Conservation (phyloP, 1,140 invertebrate species). For the Neodiprion pinetum region DNA sequence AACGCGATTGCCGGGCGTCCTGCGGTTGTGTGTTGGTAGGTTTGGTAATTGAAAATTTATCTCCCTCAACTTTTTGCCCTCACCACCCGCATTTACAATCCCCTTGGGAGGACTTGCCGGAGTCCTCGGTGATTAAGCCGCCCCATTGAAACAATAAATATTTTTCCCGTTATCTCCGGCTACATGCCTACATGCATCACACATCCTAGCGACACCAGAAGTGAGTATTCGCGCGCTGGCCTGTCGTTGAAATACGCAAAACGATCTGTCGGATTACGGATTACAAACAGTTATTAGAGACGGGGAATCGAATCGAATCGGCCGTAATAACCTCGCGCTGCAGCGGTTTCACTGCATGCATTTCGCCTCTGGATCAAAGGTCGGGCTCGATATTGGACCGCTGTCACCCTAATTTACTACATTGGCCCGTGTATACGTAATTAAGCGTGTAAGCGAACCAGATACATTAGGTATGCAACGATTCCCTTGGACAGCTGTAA, state of each 20-base stretch:
- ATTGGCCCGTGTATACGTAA: background rate
- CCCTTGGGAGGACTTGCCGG: background rate
- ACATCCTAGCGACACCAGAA: too few relatives aligned
- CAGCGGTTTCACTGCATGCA: background rate
- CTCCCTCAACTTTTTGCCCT: slow-evolving; percentile 4
- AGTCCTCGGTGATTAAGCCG: slow-evolving; percentile 1
- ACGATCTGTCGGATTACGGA: background rate
- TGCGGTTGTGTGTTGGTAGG: too few relatives aligned
- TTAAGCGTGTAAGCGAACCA: background rate
- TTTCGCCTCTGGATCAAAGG: background rate
- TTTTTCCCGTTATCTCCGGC: background rate
- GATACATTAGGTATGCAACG: background rate
- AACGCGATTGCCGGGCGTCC: background rate
- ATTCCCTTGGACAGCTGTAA: background rate
- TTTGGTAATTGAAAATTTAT: slow-evolving; percentile 4
- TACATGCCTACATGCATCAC: too few relatives aligned
- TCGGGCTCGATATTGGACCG: background rate
- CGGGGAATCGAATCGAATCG: too few relatives aligned
- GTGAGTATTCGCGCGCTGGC: too few relatives aligned
- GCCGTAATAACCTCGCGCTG: background rate
- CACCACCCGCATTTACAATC: slow-evolving; percentile 5
- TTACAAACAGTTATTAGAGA: too few relatives aligned
- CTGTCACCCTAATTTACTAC: background rate
- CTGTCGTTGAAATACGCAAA: background rate
- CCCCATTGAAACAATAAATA: slow-evolving; percentile 6